These are phyloP conservation scores for Caenorhabditis angaria DNA, from an alignment of 2,888 invertebrate species.

Conservation along the genomic window DNA sequence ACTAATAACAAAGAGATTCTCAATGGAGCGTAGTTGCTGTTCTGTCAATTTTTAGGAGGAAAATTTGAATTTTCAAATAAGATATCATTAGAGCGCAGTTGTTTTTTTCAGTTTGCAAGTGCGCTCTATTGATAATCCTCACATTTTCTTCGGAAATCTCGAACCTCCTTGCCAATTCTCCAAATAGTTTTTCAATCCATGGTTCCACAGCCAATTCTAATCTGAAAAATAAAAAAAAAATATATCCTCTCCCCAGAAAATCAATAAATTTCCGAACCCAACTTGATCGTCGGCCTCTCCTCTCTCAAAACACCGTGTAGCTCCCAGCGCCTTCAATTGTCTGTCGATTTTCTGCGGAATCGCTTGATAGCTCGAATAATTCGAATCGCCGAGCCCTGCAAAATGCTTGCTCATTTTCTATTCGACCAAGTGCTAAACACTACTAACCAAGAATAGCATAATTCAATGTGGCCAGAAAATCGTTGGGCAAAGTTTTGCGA, in stretches of 20 bases:
- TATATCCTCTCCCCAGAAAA: not conserved
- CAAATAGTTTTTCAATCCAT: conserved; percentile 75
- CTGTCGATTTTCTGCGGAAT: conserved; percentile 74
- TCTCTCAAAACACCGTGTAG: conserved; percentile 74
- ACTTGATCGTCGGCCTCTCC: conserved; percentile 77
- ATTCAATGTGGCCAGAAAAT: conserved; percentile 73
- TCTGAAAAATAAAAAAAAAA: conserved; percentile 61
- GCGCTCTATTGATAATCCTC: too few relatives aligned
- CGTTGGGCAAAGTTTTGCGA: conserved; percentile 72
- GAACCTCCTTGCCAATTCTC: conserved; percentile 23
- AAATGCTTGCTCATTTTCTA: too few relatives aligned
- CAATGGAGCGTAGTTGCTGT: too few relatives aligned
- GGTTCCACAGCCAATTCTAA: conserved; percentile 76
- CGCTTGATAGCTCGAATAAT: conserved; percentile 77
- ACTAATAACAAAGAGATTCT: too few relatives aligned
- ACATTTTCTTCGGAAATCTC: conserved; percentile 33
- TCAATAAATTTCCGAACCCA: conserved; percentile 72
- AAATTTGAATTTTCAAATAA: too few relatives aligned
- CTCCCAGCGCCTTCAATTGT: conserved; percentile 75
- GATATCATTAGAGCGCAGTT: too few relatives aligned
- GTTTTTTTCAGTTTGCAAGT: too few relatives aligned
- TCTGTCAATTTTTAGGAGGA: too few relatives aligned
- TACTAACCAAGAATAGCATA: conserved; percentile 75
- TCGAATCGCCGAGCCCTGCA: conserved; percentile 77
- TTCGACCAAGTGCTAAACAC: too few relatives aligned